phyloP scores from a whole-genome alignment of 2,797 vertebrate species.

The Acanthurus leucopareius region DNA sequence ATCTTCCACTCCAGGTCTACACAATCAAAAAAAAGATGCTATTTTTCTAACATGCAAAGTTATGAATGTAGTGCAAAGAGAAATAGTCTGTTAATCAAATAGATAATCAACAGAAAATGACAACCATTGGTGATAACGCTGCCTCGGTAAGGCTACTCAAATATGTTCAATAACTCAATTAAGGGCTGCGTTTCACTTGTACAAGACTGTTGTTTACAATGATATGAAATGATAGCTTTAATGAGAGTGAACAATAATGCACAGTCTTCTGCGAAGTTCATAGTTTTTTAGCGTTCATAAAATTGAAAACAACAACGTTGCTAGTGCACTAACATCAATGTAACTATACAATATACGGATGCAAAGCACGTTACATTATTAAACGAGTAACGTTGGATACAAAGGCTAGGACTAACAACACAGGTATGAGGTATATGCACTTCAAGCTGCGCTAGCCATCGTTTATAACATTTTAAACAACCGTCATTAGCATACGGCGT shows the following conservation, averaged over 20 bases:
- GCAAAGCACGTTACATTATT: not conserved
- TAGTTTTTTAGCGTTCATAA: too few relatives aligned
- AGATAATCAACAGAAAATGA: not conserved
- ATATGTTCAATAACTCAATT: not conserved
- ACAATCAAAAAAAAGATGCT: not conserved
- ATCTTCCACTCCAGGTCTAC: conserved; percentile 95
- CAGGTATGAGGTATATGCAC: not conserved
- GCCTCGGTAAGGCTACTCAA: not conserved
- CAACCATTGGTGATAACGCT: not conserved
- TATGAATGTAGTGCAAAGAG: not conserved
- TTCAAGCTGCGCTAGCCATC: too few relatives aligned
- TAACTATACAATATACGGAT: not conserved
- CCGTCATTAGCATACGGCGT: not conserved
- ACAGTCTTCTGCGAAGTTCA: too few relatives aligned
- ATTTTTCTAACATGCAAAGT: not conserved
- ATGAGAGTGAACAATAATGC: too few relatives aligned
- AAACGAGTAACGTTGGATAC: not conserved
- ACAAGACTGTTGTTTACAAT: too few relatives aligned
- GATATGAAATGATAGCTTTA: too few relatives aligned
- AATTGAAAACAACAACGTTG: too few relatives aligned
- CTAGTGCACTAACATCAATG: too few relatives aligned
- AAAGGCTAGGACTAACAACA: not conserved
- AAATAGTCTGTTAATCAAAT: not conserved
- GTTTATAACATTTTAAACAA: not conserved
- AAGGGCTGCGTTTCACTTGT: too few relatives aligned